Evolutionary conservation across 2,888 invertebrate genomes (phyloP).

Genomic region (Tiphia femorata): DNA sequence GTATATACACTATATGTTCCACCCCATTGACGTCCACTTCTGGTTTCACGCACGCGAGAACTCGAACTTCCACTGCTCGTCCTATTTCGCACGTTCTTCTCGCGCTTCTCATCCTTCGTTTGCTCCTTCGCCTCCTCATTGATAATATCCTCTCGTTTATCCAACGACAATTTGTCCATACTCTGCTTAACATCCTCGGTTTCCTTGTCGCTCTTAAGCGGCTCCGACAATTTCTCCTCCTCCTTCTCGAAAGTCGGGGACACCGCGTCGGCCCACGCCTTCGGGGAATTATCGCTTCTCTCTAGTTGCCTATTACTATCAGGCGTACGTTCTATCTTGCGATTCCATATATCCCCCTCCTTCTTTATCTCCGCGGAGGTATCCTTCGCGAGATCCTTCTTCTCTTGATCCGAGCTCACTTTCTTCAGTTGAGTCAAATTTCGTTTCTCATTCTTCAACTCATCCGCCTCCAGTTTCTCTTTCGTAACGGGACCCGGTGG

Average conservation of each 20-base stretch:
- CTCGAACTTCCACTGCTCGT: slow-evolving; percentile 71
- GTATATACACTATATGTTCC: slow-evolving; percentile 64
- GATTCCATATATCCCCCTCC: slow-evolving; percentile 70
- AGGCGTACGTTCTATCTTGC: slow-evolving; percentile 71
- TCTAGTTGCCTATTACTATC: slow-evolving; percentile 57
- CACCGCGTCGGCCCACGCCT: slow-evolving; percentile 70
- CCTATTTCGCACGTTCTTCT: slow-evolving; percentile 61
- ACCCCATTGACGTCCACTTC: slow-evolving; percentile 70
- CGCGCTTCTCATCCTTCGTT: slow-evolving; percentile 65
- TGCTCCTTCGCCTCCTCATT: slow-evolving; percentile 62
- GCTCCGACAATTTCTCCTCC: slow-evolving; percentile 67
- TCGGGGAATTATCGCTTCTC: slow-evolving; percentile 56
- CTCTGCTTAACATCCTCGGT: slow-evolving; percentile 56
- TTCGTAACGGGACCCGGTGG: slow-evolving; percentile 75
- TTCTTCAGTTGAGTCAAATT: slow-evolving; percentile 71
- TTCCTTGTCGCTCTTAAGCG: slow-evolving; percentile 67
- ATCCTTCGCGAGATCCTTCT: slow-evolving; percentile 61
- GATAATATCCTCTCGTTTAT: slow-evolving; percentile 69
- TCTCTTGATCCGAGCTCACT: slow-evolving; percentile 56
- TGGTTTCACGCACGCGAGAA: slow-evolving; percentile 61
- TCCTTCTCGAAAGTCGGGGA: slow-evolving; percentile 67
- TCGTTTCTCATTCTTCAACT: slow-evolving; percentile 70
- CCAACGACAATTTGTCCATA: slow-evolving; percentile 59
- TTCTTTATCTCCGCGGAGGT: slow-evolving; percentile 72
- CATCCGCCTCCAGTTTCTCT: slow-evolving; percentile 74